Evolutionary conservation across 2,888 invertebrate species (phyloP), one percentile per base, ranked within the genome.

Genomic region (Doris montereyensis): DNA sequence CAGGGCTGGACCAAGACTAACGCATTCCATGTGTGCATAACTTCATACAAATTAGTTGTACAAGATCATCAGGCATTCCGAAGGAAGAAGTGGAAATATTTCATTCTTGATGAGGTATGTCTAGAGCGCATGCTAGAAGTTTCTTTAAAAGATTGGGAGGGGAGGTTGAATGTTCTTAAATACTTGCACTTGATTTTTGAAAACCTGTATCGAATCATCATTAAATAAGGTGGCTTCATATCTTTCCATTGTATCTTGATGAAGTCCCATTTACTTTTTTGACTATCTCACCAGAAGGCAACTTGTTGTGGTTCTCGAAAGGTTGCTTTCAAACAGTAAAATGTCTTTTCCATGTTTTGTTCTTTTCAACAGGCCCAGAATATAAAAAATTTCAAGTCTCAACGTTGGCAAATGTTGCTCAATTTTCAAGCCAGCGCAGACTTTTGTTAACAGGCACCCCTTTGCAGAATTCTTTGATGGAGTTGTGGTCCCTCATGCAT

Each of bases 351-450:
- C n/a, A n/a, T n/a, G n/a, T n/a, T n/a, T n/a, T n/a, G n/a, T n/a
- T n/a, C n/a, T n/a, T n/a, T n/a, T n/a, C n/a, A n/a, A 0, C 84
- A 98, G 93, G 99, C 99, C 57, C 99, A 99, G 91, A 99, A 99
- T 91, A 99, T 99, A 82, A 99, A 99, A 92, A 99, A 99, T 93
- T 99, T 99, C 91, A 99, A 99, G 92, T 98, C 98, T 26, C 99
- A 99, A 91, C 93, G 99, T 82, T 99, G 99, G 99, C 99, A 99
- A 92, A 94, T 97, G 89, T 92, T 99, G 84, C 93, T 99, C 78
- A 98, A 97, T 90, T 99, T 92, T 95, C 96, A 84, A 98, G 98
- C 30, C 97, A 98, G 93, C 97, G 98, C 90, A 91, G 94, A 24
- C 88, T 94, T 32, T 89, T 94, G 41, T 91, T 94, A 82, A 99